Conservation (phyloP, 2,888 invertebrate genomes). For the Drosophila rellima region DNA sequence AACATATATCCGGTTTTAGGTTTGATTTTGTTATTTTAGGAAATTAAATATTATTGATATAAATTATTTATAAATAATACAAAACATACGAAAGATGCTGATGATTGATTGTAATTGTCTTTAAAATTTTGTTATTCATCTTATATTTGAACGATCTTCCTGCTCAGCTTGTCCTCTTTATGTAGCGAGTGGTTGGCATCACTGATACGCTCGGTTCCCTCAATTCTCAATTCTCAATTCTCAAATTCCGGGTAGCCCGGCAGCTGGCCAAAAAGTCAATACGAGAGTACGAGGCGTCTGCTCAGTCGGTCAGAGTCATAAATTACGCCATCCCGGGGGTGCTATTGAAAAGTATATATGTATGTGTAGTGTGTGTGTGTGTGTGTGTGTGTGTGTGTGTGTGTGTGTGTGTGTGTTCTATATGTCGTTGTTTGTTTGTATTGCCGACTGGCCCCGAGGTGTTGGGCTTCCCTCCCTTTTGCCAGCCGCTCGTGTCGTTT, state of each 20-base stretch:
- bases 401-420: constrained; percentile 22
- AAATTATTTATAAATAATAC: too few species aligned
- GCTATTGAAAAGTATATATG: constrained; percentile 74
- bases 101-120: too few species aligned
- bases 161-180: not conserved
- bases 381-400: constrained; percentile 6
- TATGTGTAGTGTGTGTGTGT: constrained; percentile 33
- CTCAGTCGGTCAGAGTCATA: constrained; percentile 78
- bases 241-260: constrained; percentile 23
- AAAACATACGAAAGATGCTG: too few species aligned
- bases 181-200: not conserved
- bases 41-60: too few species aligned
- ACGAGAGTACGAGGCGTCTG: constrained; percentile 40
- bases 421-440: constrained; percentile 50
- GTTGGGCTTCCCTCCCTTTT: constrained; percentile 40
- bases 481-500: constrained; percentile 40
- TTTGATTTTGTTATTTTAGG: not conserved
- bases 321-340: constrained; percentile 80
- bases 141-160: too few species aligned
- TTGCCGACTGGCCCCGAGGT: constrained; percentile 67
- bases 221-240: not conserved
- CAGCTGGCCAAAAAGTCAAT: constrained; percentile 72
- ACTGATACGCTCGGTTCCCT: not conserved
- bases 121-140: too few species aligned
- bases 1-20: not conserved